Evolutionary conservation across 2,888 invertebrate genomes (phyloP), one percentile per base, ranked within the genome.

Genomic region (Drosophila percnosoma): DNA sequence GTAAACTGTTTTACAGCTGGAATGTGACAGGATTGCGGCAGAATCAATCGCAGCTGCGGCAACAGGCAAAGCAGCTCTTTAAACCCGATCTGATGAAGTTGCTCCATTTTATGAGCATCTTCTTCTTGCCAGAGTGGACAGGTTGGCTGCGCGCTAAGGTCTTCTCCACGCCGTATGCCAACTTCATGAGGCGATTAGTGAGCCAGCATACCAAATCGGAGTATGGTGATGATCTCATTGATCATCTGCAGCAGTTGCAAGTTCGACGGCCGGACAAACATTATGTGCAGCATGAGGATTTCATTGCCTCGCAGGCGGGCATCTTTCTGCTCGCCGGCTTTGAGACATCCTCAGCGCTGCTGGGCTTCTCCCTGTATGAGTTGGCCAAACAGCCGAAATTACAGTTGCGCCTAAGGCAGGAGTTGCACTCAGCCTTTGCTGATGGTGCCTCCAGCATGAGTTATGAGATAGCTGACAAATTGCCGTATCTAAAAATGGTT

Each of bases 191-290:
- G 0, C 90, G 92, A 0, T 85, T 94, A 36, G 83, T 45, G 62
- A 18, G 54, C 0, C 61, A 57, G 10, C 72, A 64, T 1, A 8
- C 59, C 8, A 52, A 59, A 11, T 57, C 13, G 8, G 0, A 38
- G 49, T 15, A 61, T 71, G 90, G 91, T 21, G 94, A 94, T 82
- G 94, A 94, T 83, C 92, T 94, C 3, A 90, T 94, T 10, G 94
- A 94, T 63, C 79, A 93, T 21, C 78, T 94, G 24, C 75, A 93
- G 53, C 90, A 92, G 29, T 70, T 94, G 13, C 92, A 90, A 55
- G 10, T 74, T 78, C 54, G 27, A 4, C 68, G 58, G 8, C 55
- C 85, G 0, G 13, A 24, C 4, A n/a, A 24, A 11, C 87, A 86
- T 49, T 86, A 83, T 48, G 68, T 62, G 0, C 83, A 89, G 18